Base-by-base conservation (phyloP, 92 coral and sea anemone genomes). In the Nematostella vectensis region DNA sequence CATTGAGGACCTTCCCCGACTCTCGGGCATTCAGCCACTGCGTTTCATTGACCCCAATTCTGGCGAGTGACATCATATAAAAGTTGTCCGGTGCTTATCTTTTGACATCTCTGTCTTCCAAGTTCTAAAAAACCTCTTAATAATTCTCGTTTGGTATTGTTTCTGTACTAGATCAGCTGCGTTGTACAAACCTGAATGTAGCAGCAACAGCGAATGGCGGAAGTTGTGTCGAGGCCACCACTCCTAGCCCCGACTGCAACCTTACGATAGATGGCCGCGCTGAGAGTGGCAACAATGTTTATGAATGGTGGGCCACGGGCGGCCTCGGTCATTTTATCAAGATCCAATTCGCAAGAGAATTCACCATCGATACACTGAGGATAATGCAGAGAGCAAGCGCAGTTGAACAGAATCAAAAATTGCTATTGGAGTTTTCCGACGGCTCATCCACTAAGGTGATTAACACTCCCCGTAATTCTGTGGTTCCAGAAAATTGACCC, bases 391-490 rank as follows among this genome's bases (percentile, higher is more conserved):
- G 71, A 29, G 47, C 43, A 1, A 11, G 17, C 17, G 54, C 61
- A 6, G 4, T 0, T 6, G 71, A 63, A 28, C 95, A 75, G 42
- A 57, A 12, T 69, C 80, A 80, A 31, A 55, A 65, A 21, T 49
- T 85, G 1, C 69, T 65, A 20, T 65, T 85, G 17, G 80, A 68
- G 15, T 85, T 85, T 61, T 61, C 74, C 52, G 95, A 77, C 16
- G 74, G 79, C 6, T 63, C 47, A 25, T 57, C 61, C 31, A 37
- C 27, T 25, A 70, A 50, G 67, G 75, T 68, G 27, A 6, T 9
- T 47, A n/a, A n/a, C n/a, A n/a, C n/a, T n/a, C n/a, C n/a, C n/a
- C n/a, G n/a, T n/a, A n/a, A n/a, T n/a, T n/a, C n/a, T n/a, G n/a
- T n/a, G 44, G n/a, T 37, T 10, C 11, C 44, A 9, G 44, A 10